Evolutionary conservation across 2,113 vertebrate genomes (phyloP), one percentile per base, ranked within the genome.

Genomic region (Corythoichthys haematopterus): DNA sequence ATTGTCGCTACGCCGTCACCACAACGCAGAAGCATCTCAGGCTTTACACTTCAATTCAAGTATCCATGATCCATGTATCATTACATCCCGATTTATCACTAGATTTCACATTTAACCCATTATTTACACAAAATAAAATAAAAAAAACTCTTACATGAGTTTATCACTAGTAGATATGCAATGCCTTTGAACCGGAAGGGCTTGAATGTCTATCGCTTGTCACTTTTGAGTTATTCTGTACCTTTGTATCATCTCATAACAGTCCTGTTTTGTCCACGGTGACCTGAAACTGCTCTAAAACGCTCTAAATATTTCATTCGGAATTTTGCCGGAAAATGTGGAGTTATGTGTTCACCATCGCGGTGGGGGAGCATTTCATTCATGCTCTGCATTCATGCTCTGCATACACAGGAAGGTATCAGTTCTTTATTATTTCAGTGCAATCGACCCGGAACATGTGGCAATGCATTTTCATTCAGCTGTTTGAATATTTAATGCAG

Each of bases 401-500:
- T 82, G 45, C 20, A 87, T 64, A 58, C 6, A 60, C 69, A 56
- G 80, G 61, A 77, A 81, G 66, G 87, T 86, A 88, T 90, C 67
- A 84, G 88, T 88, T 87, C 81, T 91, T 91, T 76, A 89, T 89
- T 75, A 83, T 76, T 80, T 65, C 70, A 53, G 58, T 69, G 75
- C 77, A 74, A 80, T 81, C 72, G 79, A 60, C 45, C 33, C 67
- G 55, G 71, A 82, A 80, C 14, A 64, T 68, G 66, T 73, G 70
- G 68, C 53, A 13, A 74, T 71, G 65, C 79, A 77, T 79, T 83
- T 83, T 85, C 80, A 80, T 81, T 78, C 68, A 78, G 60, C 60
- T 66, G 35, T 64, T 72, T 91, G 60, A 91, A 91, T 89, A 84
- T 88, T 92, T 90, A 81, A 90, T 86, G 67, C 55, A 59, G 87